Conservation (phyloP, 2,113 vertebrate species). For the Ivindomyrus marchei region DNA sequence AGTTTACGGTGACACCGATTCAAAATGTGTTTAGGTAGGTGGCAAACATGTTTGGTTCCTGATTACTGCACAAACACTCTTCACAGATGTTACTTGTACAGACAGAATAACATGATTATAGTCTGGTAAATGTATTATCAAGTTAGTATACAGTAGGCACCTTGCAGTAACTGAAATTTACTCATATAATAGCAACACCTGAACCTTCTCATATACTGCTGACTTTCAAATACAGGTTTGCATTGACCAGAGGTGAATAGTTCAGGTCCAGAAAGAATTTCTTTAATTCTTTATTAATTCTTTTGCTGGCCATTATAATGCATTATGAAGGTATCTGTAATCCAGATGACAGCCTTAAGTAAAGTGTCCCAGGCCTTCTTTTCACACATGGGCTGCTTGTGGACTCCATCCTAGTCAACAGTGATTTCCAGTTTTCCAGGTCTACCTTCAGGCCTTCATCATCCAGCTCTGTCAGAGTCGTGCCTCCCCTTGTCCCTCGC, state of each 20-base stretch:
- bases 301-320: neutral
- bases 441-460: slow-evolving; percentile 71
- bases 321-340: neutral
- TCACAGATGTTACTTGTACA: neutral
- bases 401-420: neutral
- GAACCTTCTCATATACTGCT: too few relatives aligned
- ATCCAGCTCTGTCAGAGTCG: slow-evolving; percentile 38
- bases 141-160: neutral
- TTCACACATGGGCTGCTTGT: neutral
- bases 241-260: neutral
- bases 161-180: neutral
- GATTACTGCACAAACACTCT: neutral
- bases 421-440: neutral
- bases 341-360: neutral
- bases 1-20: slow-evolving; percentile 33
- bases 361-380: neutral
- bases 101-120: neutral
- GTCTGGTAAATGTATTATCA: neutral
- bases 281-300: too few relatives aligned
- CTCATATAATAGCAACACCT: neutral
- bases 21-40: neutral
- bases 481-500: slow-evolving; percentile 59
- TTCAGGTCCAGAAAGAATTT: neutral
- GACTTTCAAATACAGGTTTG: neutral
- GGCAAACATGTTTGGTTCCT: slow-evolving; percentile 34